Evolutionary conservation across 2,888 invertebrate species (phyloP), one percentile per base, ranked within the genome.

Genomic region (Harpagoxenus sublaevis): DNA sequence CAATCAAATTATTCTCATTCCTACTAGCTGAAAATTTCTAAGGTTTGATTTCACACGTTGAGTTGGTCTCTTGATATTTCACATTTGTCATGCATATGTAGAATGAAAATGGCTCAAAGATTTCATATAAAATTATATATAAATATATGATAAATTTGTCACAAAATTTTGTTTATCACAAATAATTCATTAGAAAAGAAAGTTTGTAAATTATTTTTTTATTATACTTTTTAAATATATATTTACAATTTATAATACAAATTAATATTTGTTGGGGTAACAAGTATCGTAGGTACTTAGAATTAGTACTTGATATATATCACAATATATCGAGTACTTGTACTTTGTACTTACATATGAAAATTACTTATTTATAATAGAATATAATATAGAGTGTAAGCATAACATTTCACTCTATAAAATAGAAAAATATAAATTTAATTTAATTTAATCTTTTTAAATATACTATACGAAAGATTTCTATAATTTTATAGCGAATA

Each of bases 361-460:
- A 74, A 62, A 8, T 74, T 60, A 57, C 3, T 71, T 28, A 71
- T 39, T 55, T 55, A 31, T 31, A 70, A 51, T n/a, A 62, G 5
- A 74, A n/a, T 28, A 9, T 55, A 53, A 9, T 15, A 23, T 23
- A 23, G 23, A 23, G 23, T 23, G 23, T 23, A 23, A 57, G 15
- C 9, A 28, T 23, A 23, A 65, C 15, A 70, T n/a, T 60, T 28
- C 5, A 48, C 23, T 23, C 23, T 23, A 71, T 31, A 45, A 68
- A 78, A 77, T 53, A 39, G 4, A 66, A 39, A 68, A 70, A 5
- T 0, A n/a, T 68, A 66, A 51, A 53, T 77, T 65, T 28, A 63
- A 62, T 35, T 45, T 55, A 63, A 75, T 35, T 45, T 39, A 55
- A 3, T 10, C 10, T 3, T 48, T 45, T 15, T 8, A 63, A 63